phyloP scores from a whole-genome alignment of 23 tunicate species.

The Trididemnum clinides region DNA sequence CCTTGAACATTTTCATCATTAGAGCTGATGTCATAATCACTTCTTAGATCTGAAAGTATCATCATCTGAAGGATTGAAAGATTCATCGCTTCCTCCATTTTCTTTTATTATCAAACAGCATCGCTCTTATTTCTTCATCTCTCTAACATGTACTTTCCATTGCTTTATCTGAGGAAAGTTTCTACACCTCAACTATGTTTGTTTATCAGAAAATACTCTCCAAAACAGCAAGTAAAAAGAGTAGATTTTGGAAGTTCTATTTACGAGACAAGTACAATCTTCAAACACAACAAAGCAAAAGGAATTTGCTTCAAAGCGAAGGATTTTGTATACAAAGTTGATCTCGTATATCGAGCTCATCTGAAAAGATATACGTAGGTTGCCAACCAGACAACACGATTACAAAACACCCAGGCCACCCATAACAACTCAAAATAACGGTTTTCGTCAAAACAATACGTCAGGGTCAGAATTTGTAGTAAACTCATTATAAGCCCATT shows the following conservation, averaged over 20 bases:
- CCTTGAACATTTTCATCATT: too few species aligned
- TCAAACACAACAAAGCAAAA: too few species aligned
- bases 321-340: not conserved
- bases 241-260: not conserved
- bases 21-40: too few species aligned
- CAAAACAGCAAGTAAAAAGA: too few species aligned
- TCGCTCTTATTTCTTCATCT: not conserved
- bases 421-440: too few species aligned
- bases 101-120: not conserved
- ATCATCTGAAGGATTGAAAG: not conserved
- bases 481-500: too few species aligned
- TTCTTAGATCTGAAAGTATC: not conserved
- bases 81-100: too few species aligned
- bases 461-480: too few species aligned
- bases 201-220: too few species aligned
- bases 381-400: not conserved
- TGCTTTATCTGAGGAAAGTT: not conserved
- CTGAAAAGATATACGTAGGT: not conserved
- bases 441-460: too few species aligned
- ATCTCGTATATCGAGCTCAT: not conserved
- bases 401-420: not conserved
- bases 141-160: not conserved
- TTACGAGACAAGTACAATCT: not conserved
- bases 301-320: too few species aligned
- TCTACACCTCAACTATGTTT: not conserved